Percentiles rank a stretch among this genome's conserved stretches.
These are phyloP conservation scores for Condylostylus longicornis DNA, from an alignment of 1,140 invertebrate species.

Conservation along the genomic window DNA sequence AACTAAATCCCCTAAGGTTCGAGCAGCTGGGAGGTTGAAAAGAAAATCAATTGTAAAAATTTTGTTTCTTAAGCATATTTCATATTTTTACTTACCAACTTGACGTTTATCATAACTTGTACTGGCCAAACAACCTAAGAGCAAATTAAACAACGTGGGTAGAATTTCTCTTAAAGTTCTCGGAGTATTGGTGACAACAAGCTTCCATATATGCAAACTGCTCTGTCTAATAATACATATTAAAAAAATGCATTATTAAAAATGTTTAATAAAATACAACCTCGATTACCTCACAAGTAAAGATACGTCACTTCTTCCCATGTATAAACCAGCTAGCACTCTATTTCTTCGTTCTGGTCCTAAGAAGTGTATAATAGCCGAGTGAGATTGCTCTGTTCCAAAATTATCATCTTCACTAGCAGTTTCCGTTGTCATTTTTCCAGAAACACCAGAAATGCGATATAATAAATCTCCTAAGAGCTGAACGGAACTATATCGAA, in stretches of 20 bases:
- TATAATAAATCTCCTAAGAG: slow-evolving; percentile 92
- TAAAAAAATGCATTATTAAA: too few relatives aligned
- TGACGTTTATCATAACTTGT: slow-evolving; percentile 92
- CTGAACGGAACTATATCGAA: slow-evolving; percentile 91
- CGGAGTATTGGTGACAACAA: slow-evolving; percentile 93
- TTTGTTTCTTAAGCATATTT: too few relatives aligned
- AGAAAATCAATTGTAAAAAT: too few relatives aligned
- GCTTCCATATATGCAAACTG: slow-evolving; percentile 95
- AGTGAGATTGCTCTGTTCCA: slow-evolving; percentile 91
- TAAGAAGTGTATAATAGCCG: slow-evolving; percentile 74
- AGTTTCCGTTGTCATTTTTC: slow-evolving; percentile 98
- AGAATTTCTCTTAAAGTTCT: slow-evolving; percentile 92
- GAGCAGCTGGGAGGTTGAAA: too few relatives aligned
- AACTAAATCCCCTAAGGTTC: slow-evolving; percentile 93
- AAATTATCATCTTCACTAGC: slow-evolving; percentile 98
- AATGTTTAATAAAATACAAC: too few relatives aligned
- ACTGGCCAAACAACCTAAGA: slow-evolving; percentile 85
- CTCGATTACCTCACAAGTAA: slow-evolving; percentile 90
- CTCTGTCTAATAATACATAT: too few relatives aligned
- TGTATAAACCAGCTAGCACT: slow-evolving; percentile 90
- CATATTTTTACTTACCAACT: too few relatives aligned
- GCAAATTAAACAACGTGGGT: slow-evolving; percentile 79
- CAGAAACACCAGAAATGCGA: slow-evolving; percentile 90
- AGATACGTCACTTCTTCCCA: slow-evolving; percentile 93
- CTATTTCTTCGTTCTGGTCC: slow-evolving; percentile 81